These are phyloP conservation scores for Ctenoplectra terminalis DNA, from an alignment of 1,140 invertebrate genomes.

Conservation along the genomic window DNA sequence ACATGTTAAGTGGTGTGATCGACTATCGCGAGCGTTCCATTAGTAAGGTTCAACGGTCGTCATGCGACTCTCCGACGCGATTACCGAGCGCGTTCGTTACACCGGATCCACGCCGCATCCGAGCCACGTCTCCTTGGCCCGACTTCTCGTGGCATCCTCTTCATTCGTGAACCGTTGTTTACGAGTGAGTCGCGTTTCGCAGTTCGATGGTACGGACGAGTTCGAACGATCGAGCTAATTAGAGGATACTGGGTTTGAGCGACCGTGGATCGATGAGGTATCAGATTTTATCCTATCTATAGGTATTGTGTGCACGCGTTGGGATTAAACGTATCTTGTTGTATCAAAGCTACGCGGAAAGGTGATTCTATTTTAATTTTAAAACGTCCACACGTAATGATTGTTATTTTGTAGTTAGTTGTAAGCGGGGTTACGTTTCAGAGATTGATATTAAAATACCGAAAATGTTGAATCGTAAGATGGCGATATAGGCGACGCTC, in stretches of 20 bases:
- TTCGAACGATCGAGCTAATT: constrained; percentile 14
- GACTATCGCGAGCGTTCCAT: constrained; percentile 70
- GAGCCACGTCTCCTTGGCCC: not conserved
- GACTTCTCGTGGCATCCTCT: constrained; percentile 4
- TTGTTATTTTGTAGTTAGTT: no score
- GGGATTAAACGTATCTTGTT: not conserved
- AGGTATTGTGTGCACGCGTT: not conserved
- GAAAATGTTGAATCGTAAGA: no score
- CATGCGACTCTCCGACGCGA: constrained; percentile 33
- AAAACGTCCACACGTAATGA: no score
- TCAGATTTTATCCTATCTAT: not conserved
- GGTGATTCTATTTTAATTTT: no score
- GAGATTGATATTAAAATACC: no score
- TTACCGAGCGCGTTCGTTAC: constrained; percentile 48
- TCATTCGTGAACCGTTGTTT: constrained; percentile 8
- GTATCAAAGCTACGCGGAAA: no score
- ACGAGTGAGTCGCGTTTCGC: not conserved
- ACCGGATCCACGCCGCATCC: not conserved
- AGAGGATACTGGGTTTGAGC: not conserved
- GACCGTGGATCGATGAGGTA: not conserved
- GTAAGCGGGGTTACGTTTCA: no score
- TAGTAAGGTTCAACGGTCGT: constrained; percentile 58
- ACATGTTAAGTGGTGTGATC: constrained; percentile 73
- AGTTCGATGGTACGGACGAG: not conserved
- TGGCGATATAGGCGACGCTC: not conserved